Conservation (phyloP, 2,888 invertebrate species). For the Empis stercorea region DNA sequence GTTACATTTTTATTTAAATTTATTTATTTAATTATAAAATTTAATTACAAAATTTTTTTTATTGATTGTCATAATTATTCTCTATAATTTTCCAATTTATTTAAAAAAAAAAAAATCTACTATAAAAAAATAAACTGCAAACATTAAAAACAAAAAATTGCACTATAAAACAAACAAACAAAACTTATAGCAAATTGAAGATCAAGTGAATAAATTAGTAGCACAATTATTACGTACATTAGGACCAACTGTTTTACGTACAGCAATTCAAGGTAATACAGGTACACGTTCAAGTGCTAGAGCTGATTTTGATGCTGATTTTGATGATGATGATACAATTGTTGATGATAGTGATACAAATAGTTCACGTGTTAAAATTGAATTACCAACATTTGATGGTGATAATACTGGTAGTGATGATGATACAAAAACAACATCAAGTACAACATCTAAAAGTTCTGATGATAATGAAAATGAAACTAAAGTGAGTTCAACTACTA, state of each 20-base stretch:
- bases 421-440: conserved; percentile 26
- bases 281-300: conserved; percentile 22
- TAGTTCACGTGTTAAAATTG: conserved; percentile 45
- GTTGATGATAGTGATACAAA: conserved; percentile 7
- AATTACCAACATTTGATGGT: conserved; percentile 52
- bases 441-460: conserved; percentile 14
- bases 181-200: conserved; percentile 35
- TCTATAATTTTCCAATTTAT: background rate
- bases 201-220: conserved; percentile 31
- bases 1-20: too few species aligned
- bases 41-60: too few species aligned
- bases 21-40: too few species aligned
- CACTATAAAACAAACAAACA: conserved; percentile 3
- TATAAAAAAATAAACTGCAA: background rate
- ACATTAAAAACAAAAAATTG: too few species aligned
- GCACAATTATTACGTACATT: conserved; percentile 54
- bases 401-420: conserved; percentile 51
- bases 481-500: conserved; percentile 12
- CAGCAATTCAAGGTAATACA: conserved; percentile 32
- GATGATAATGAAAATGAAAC: conserved; percentile 13
- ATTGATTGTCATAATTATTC: too few species aligned
- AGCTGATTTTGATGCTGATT: conserved; percentile 41
- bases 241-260: conserved; percentile 50
- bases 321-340: conserved; percentile 38
- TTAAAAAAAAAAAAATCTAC: background rate